Conservation (phyloP, 2,888 invertebrate species). For the Pachymerium ferrugineum region DNA sequence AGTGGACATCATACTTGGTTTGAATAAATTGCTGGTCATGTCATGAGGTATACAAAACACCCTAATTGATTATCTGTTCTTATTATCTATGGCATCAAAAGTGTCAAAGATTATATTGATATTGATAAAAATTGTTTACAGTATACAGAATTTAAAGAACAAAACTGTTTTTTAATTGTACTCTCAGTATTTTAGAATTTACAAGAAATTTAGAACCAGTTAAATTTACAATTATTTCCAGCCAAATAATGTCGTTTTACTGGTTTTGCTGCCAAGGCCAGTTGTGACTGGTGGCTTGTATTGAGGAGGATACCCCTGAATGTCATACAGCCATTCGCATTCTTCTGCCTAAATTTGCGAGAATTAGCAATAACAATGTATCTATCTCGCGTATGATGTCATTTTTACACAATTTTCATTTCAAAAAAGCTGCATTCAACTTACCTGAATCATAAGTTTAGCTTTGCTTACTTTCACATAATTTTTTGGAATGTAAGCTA, state of each 20-base stretch:
- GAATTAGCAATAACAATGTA: neutral
- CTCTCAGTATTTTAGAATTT: too few relatives aligned
- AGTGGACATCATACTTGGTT: too few relatives aligned
- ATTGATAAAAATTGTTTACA: too few relatives aligned
- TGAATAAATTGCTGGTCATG: too few relatives aligned
- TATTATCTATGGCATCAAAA: neutral
- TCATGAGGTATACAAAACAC: too few relatives aligned
- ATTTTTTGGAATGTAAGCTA: neutral
- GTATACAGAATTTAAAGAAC: too few relatives aligned
- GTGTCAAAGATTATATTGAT: neutral
- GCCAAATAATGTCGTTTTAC: neutral
- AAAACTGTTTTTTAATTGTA: too few relatives aligned
- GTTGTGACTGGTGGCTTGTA: neutral
- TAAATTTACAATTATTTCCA: neutral
- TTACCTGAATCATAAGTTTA: slow-evolving; percentile 8
- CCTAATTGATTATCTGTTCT: too few relatives aligned
- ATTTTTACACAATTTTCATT: neutral
- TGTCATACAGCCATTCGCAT: neutral
- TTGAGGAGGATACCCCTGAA: neutral
- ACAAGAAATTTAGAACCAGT: too few relatives aligned
- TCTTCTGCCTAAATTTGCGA: neutral
- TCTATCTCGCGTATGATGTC: neutral
- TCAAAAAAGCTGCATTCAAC: neutral
- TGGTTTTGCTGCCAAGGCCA: neutral
- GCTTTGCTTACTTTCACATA: neutral